Evolutionary conservation across 2,113 vertebrate species (phyloP), one percentile per base, ranked within the genome.

Genomic region (Archilochus colubris): DNA sequence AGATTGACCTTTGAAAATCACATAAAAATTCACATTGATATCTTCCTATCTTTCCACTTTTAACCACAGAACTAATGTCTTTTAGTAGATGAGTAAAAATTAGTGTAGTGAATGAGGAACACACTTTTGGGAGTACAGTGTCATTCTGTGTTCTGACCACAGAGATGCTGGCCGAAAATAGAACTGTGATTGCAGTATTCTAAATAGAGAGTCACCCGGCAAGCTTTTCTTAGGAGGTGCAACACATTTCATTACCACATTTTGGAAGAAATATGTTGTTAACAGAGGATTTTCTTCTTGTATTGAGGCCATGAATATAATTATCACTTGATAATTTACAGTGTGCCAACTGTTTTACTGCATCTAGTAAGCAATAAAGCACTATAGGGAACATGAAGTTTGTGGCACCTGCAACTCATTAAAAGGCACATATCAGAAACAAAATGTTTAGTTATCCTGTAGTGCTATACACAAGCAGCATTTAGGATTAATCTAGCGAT

Each of bases 301-400:
- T 97, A 97, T 97, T 72, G 83, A 97, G 97, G 94, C 93, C 89
- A 97, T 96, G 93, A 97, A 96, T 97, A 96, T 96, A 97, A 97
- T 98, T 97, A 97, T 91, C 96, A 95, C 97, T 97, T 97, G 95
- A 96, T 97, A 97, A 97, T 97, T 97, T 98, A 97, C 97, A 94
- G 91, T 61, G 78, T 97, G 95, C 82, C 95, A 97, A 95, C 89
- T 97, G 92, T 91, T 97, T 97, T 97, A 92, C 87, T 91, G 89
- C 72, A 93, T 96, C 91, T 95, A 96, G 86, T 94, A 95, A 97
- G 94, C 94, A 97, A 63, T 93, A 91, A 95, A 95, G 94, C 91
- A 91, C 74, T 96, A 91, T 94, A 95, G 92, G 73, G 89, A 93
- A 78, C 74, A 86, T 40, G 92, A 92, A 96, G 87, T 94, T 92